Evolutionary conservation across 2,888 invertebrate genomes (phyloP), one percentile per base, ranked within the genome.

Genomic region (Malacosoma neustria): DNA sequence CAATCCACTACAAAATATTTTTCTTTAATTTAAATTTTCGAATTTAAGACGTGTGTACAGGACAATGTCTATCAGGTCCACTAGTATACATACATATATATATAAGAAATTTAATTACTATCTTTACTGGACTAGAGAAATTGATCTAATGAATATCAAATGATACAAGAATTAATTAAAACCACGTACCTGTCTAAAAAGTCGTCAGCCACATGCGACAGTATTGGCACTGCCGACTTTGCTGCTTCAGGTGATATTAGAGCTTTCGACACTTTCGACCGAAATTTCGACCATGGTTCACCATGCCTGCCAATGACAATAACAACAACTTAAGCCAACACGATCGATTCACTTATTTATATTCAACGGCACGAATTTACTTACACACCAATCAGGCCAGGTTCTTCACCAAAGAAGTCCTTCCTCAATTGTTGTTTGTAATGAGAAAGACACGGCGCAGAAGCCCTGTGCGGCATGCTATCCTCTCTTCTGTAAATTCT

Each of bases 261-360:
- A 49, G 92, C 90, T 68, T 94, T 93, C 55, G 96, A 95, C 13
- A 95, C 94, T 72, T 93, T 92, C 40, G 91, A 91, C 46, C 96
- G 88, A 64, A 96, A 92, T 48, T 88, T 87, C 61, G 96, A 93
- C 96, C 96, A 97, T 56, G 92, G 91, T 58, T 92, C 90, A 0
- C 96, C 96, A 68, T 96, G 95, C 45, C 96, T 96, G 73, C 32
- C 49, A 54, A 48, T 55, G 41, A 39, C 46, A 41, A 43, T 29
- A 29, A 4, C 22, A 22, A 15, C 5, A 13, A 11, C 13, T n/a
- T 14, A 11, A 14, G n/a, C 14, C 13, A n/a, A 30, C 2, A 7
- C 2, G 9, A 22, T 22, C 2, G 6, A 22, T 22, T 22, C 22
- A 22, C 22, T 22, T 22, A 22, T 22, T 22, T 22, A 22, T 15